Conservation (phyloP, 2,797 vertebrate species). For the Takifugu rubripes region DNA sequence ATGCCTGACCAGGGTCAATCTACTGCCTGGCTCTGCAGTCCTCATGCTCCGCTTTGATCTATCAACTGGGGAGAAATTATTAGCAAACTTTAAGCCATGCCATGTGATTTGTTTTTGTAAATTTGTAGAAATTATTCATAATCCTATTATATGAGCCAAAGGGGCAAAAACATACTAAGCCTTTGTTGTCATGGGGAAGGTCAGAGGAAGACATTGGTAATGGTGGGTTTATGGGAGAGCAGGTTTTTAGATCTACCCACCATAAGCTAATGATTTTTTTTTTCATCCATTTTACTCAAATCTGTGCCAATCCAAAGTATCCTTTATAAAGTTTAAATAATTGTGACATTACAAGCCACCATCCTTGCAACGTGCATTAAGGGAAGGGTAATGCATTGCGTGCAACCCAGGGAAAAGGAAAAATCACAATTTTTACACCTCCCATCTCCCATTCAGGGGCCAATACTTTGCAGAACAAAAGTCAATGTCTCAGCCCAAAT, state of each 20-base stretch:
- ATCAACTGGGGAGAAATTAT: slow-evolving; percentile 97
- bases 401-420: slow-evolving; percentile 84
- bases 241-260: slow-evolving; percentile 82
- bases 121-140: slow-evolving; percentile 99
- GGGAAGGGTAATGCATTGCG: slow-evolving; percentile 75
- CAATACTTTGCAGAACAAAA: slow-evolving; percentile 94
- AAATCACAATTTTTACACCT: slow-evolving; percentile 89
- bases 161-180: slow-evolving; percentile 89
- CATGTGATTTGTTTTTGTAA: slow-evolving; percentile 99
- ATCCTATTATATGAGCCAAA: slow-evolving; percentile 92
- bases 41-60: slow-evolving; percentile 91
- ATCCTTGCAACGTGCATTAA: slow-evolving; percentile 80
- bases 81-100: slow-evolving; percentile 94
- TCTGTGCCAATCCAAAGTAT: slow-evolving; percentile 72
- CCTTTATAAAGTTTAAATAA: slow-evolving; percentile 81
- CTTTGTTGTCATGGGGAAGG: slow-evolving; percentile 86
- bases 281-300: slow-evolving; percentile 65
- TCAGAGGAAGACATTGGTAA: slow-evolving; percentile 80
- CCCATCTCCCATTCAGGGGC: slow-evolving; percentile 92
- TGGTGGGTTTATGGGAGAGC: slow-evolving; percentile 87
- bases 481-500: slow-evolving; percentile 99
- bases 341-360: slow-evolving; percentile 85
- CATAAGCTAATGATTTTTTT: slow-evolving; percentile 72
- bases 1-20: slow-evolving; percentile 94
- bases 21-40: slow-evolving; percentile 85